phyloP scores from a whole-genome alignment of 2,888 invertebrate species.

The Emesis castigata region DNA sequence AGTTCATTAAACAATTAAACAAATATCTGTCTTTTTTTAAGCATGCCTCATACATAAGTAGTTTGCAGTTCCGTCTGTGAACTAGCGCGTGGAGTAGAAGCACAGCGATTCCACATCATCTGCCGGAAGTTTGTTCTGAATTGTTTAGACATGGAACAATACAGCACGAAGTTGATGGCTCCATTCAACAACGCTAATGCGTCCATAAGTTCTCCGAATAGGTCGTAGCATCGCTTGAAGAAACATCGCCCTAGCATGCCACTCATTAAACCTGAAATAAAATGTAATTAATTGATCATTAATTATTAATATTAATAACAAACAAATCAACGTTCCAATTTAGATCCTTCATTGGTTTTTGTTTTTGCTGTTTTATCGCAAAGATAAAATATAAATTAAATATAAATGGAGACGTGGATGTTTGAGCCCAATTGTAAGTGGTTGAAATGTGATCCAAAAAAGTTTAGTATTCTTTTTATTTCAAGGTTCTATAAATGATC shows the following conservation, averaged over 20 bases:
- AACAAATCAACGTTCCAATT: too few species aligned
- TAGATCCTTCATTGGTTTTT: too few species aligned
- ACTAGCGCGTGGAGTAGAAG: conserved; percentile 81
- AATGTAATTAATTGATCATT: too few species aligned
- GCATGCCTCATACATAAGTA: conserved; percentile 86
- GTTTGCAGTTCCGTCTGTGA: conserved; percentile 90
- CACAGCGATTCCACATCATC: conserved; percentile 91
- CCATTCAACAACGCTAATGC: conserved; percentile 96
- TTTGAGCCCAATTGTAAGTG: too few species aligned
- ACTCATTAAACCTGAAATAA: conserved; percentile 88
- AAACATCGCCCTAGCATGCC: conserved; percentile 92
- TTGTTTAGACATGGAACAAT: conserved; percentile 98
- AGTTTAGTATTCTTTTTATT: too few species aligned
- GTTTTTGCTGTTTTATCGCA: too few species aligned
- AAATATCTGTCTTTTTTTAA: neutral
- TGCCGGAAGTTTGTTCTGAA: conserved; percentile 95
- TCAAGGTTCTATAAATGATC: too few species aligned
- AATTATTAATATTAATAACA: too few species aligned
- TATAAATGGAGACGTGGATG: too few species aligned
- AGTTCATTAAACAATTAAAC: neutral
- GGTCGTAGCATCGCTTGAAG: conserved; percentile 94
- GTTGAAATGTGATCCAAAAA: too few species aligned
- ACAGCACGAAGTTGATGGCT: conserved; percentile 97
- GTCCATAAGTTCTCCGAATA: conserved; percentile 96
- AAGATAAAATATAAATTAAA: too few species aligned